Percentiles rank a stretch among this genome's conserved stretches.
These are phyloP conservation scores for Tetramorium alpestre DNA, from an alignment of 1,140 invertebrate species.

Conservation along the genomic window DNA sequence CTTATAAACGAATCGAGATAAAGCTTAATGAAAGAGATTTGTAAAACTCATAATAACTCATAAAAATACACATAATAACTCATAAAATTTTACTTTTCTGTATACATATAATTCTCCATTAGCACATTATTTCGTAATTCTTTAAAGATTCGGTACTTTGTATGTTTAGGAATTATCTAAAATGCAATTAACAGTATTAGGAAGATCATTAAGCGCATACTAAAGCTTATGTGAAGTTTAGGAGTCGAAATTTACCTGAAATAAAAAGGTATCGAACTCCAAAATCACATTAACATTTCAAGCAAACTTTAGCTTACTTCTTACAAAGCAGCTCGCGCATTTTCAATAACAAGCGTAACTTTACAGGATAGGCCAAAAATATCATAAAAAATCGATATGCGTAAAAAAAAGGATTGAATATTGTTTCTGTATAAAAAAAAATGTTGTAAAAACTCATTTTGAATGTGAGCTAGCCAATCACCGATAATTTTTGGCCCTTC, in stretches of 20 bases:
- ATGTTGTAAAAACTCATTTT: not conserved
- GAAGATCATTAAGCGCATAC: slow-evolving; percentile 54
- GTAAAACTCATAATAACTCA: not conserved
- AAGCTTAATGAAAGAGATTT: not conserved
- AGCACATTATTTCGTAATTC: not conserved
- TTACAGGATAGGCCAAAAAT: slow-evolving; percentile 46
- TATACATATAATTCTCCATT: not conserved
- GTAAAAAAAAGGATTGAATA: not conserved
- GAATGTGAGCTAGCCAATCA: not conserved
- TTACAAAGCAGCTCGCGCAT: slow-evolving; percentile 51
- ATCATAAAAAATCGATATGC: not conserved
- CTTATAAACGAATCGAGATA: not conserved
- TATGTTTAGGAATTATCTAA: not conserved
- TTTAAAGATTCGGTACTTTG: slow-evolving; percentile 20
- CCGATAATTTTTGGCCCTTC: slow-evolving; percentile 20
- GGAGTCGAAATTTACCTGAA: slow-evolving; percentile 57
- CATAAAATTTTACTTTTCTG: slow-evolving; percentile 12
- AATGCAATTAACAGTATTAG: slow-evolving; percentile 20
- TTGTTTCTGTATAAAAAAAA: not conserved
- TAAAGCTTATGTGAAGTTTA: slow-evolving; percentile 51
- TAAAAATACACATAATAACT: slow-evolving; percentile 6
- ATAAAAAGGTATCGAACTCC: slow-evolving; percentile 58
- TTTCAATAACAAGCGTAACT: slow-evolving; percentile 46
- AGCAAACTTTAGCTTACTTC: slow-evolving; percentile 46
- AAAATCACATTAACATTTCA: slow-evolving; percentile 44